Evolutionary conservation across 1,140 invertebrate species (phyloP).

Genomic region (Ptiloglossa arizonensis): DNA sequence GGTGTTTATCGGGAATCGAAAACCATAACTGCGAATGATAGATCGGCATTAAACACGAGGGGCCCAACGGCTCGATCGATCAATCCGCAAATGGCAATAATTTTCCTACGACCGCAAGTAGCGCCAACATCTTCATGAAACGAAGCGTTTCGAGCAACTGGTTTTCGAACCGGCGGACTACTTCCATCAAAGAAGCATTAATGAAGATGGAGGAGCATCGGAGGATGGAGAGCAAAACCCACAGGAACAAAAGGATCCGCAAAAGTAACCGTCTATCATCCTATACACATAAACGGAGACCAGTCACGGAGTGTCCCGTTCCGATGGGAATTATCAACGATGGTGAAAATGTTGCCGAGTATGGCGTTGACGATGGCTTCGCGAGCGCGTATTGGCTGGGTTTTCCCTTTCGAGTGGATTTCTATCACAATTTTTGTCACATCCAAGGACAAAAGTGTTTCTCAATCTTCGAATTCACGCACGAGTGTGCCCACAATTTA

Average conservation of each 20-base stretch:
- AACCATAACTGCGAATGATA: slow-evolving; percentile 30
- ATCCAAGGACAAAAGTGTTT: no score
- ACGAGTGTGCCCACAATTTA: no score
- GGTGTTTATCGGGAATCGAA: slow-evolving; percentile 12
- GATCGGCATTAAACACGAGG: background rate
- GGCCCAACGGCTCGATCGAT: slow-evolving; percentile 21
- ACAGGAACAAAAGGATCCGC: background rate
- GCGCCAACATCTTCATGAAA: slow-evolving; percentile 40
- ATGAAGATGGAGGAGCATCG: slow-evolving; percentile 24
- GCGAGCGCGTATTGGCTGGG: no score
- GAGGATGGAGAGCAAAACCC: slow-evolving; percentile 1
- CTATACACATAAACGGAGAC: no score
- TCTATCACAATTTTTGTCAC: no score
- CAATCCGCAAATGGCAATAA: slow-evolving; percentile 29
- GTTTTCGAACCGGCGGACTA: slow-evolving; percentile 14
- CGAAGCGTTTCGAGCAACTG: slow-evolving; percentile 27
- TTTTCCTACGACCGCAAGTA: slow-evolving; percentile 23
- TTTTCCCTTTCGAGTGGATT: no score
- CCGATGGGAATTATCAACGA: background rate
- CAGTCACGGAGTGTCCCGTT: background rate
- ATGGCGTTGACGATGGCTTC: no score
- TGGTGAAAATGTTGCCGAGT: background rate
- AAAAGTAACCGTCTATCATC: background rate
- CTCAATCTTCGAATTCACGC: no score
- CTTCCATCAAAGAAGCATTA: slow-evolving; percentile 35